Evolutionary conservation across 2,113 vertebrate genomes (phyloP).

Genomic region (Nothobranchius furzeri): DNA sequence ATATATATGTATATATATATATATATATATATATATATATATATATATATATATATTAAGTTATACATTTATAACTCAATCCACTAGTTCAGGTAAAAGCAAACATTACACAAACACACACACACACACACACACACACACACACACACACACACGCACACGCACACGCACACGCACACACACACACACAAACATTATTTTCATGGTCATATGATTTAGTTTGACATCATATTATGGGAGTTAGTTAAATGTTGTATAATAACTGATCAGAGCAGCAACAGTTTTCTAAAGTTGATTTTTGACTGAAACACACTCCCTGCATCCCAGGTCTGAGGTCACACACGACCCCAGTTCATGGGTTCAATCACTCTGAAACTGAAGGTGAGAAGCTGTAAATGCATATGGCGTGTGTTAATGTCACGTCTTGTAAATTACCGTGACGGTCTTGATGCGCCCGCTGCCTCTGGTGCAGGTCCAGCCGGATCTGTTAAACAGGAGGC

Average conservation of each 20-base stretch:
- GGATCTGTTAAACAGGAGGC: constrained; percentile 82
- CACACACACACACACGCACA: too few species aligned
- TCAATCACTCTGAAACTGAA: constrained; percentile 14
- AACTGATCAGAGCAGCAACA: background rate
- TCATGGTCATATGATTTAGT: too few species aligned
- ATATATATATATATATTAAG: too few species aligned
- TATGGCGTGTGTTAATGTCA: constrained; percentile 40
- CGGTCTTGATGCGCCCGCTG: constrained; percentile 85
- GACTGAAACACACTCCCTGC: constrained; percentile 18
- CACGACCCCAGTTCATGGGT: background rate
- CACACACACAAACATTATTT: too few species aligned
- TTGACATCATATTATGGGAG: background rate
- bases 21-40: too few species aligned
- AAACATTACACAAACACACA: too few species aligned
- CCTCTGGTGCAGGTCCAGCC: constrained; percentile 86
- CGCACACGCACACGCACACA: too few species aligned
- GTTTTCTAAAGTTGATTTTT: constrained; percentile 10
- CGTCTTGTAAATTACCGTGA: constrained; percentile 77
- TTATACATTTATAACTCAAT: too few species aligned
- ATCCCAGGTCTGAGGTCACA: constrained; percentile 9
- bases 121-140: too few species aligned
- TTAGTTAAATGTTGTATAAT: background rate
- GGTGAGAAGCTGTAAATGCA: constrained; percentile 26
- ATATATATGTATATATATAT: too few species aligned
- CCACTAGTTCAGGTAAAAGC: too few species aligned